Evolutionary conservation across 2,797 vertebrate genomes (phyloP).

Genomic region (Etheostoma nigrum): DNA sequence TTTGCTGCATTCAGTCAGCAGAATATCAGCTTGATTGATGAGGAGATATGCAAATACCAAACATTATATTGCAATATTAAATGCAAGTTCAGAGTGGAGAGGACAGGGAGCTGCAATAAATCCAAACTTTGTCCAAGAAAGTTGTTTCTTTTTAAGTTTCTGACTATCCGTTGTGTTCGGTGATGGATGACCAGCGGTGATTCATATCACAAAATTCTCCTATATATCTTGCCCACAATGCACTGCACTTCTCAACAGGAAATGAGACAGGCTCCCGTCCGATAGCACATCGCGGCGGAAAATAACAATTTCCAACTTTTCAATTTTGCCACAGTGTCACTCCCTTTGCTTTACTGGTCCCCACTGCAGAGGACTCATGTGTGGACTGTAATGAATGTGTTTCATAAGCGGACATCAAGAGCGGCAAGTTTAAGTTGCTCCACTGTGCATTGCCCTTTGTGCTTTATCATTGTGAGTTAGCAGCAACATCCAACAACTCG

Average conservation of each 20-base stretch:
- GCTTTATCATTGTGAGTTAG: slow-evolving; percentile 60
- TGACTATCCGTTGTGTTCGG: slow-evolving; percentile 30
- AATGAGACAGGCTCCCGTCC: slow-evolving; percentile 71
- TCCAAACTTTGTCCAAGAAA: slow-evolving; percentile 53
- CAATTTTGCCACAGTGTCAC: slow-evolving; percentile 61
- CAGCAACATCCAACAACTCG: slow-evolving; percentile 78
- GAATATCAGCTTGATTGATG: slow-evolving; percentile 7
- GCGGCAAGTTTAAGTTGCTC: slow-evolving; percentile 1
- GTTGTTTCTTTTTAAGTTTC: slow-evolving; percentile 20
- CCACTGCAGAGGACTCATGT: slow-evolving; percentile 40
- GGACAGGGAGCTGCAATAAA: not conserved
- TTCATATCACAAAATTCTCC: slow-evolving; percentile 63
- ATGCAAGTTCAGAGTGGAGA: slow-evolving; percentile 10
- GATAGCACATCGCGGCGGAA: slow-evolving; percentile 41
- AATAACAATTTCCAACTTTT: slow-evolving; percentile 74
- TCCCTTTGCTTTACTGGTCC: slow-evolving; percentile 27
- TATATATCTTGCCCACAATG: slow-evolving; percentile 69
- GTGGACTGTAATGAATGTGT: slow-evolving; percentile 57
- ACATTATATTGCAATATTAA: not conserved
- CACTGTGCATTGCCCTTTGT: not conserved
- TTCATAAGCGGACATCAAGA: slow-evolving; percentile 53
- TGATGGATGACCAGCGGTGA: slow-evolving; percentile 75
- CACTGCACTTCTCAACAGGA: slow-evolving; percentile 75
- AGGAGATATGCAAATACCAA: slow-evolving; percentile 22
- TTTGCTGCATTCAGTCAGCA: not conserved